Conservation (phyloP, 2,113 vertebrate genomes). For the Suncus etruscus region DNA sequence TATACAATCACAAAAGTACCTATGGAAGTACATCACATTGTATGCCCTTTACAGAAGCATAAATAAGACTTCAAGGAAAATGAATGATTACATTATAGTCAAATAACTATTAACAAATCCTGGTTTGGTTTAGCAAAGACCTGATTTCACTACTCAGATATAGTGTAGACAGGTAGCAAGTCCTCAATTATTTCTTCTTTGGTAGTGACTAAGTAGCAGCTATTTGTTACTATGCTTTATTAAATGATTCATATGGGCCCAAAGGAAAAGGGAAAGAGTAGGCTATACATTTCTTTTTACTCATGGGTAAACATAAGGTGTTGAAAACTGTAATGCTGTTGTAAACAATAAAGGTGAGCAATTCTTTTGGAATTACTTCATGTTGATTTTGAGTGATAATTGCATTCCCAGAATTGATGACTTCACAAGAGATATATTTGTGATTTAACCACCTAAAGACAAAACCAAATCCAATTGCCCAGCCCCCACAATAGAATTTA, state of each 20-base stretch:
- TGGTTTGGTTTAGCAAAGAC: background rate
- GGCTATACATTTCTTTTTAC: background rate
- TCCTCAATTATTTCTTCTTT: background rate
- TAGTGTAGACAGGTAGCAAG: background rate
- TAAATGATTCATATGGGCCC: background rate
- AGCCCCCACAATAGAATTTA: constrained; percentile 18
- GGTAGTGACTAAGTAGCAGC: background rate
- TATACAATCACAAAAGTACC: background rate
- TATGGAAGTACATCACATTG: background rate
- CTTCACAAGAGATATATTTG: constrained; percentile 6
- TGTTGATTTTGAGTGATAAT: constrained; percentile 53
- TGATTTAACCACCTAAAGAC: background rate
- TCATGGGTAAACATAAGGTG: background rate
- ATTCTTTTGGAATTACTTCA: constrained; percentile 52
- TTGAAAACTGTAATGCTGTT: background rate
- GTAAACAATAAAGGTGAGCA: constrained; percentile 41
- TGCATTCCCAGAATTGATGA: constrained; percentile 40
- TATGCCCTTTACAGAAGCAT: constrained; percentile 45
- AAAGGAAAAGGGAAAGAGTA: background rate
- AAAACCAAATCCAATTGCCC: background rate
- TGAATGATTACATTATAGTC: background rate
- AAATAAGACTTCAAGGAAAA: background rate
- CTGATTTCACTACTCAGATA: too few species aligned
- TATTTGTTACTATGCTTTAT: background rate
- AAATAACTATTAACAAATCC: background rate